These are phyloP conservation scores for Chelonus formosanus DNA, from an alignment of 2,888 invertebrate species.

Conservation along the genomic window DNA sequence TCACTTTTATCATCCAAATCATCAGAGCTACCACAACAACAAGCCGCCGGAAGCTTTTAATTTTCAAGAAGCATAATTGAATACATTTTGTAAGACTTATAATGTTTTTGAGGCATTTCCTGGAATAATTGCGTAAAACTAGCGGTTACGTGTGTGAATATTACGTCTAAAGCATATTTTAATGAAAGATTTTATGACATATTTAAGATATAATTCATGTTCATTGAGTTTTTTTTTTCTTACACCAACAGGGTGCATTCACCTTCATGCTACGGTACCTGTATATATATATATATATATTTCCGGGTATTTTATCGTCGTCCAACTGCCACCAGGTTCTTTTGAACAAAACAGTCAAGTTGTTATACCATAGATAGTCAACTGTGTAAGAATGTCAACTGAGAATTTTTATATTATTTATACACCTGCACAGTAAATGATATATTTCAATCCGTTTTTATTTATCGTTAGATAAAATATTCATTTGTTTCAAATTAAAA, in stretches of 20 bases:
- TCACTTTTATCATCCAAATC: background rate
- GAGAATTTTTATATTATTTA: too few species aligned
- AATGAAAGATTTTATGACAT: conserved; percentile 9
- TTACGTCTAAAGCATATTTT: too few species aligned
- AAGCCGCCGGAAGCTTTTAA: too few species aligned
- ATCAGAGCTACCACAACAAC: background rate
- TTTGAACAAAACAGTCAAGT: conserved; percentile 11
- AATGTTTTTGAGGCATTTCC: conserved; percentile 12
- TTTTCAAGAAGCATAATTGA: background rate
- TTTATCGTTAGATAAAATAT: background rate
- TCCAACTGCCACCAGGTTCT: conserved; percentile 22
- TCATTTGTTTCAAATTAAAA: conserved; percentile 4
- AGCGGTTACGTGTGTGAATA: conserved; percentile 32
- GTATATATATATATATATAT: conserved; percentile 10
- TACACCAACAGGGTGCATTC: conserved; percentile 24
- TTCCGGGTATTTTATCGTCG: conserved; percentile 27
- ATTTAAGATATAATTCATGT: conserved; percentile 19
- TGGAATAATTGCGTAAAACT: conserved; percentile 28
- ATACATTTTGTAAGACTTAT: background rate
- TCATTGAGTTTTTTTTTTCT: conserved; percentile 30
- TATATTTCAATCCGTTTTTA: too few species aligned
- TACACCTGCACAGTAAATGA: too few species aligned
- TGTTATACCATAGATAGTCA: background rate
- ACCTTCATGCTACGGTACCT: conserved; percentile 31
- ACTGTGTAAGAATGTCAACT: background rate